A percentile compares a stretch with the other conserved stretches of the same genome.
Evolutionary conservation across 2,888 invertebrate species (phyloP).

Genomic region (Kryphioiulus occultus): DNA sequence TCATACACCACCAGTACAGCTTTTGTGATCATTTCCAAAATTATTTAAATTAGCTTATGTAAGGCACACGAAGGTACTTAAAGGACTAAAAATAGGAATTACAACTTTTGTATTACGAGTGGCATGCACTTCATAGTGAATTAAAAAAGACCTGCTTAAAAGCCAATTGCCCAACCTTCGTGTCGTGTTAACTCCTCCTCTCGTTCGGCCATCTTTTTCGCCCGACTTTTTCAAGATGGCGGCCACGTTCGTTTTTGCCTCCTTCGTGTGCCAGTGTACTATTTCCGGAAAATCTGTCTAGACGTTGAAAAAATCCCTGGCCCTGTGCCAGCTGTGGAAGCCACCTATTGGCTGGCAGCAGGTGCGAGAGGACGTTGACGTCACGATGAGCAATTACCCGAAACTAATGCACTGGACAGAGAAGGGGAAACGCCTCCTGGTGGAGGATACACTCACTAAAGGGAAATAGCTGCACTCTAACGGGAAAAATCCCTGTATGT

Average conservation of each 20-base stretch:
- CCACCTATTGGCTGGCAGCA: constrained; percentile 33
- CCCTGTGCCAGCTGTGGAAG: constrained; percentile 12
- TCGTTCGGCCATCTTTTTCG: not conserved
- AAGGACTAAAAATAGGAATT: not conserved
- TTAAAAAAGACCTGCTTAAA: not conserved
- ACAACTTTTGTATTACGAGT: not conserved
- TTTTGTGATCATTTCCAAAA: not conserved
- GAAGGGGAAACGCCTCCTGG: not conserved
- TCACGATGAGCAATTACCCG: not conserved
- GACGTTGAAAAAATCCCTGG: constrained; percentile 27
- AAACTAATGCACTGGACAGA: not conserved
- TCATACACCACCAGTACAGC: not conserved
- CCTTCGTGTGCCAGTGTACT: constrained; percentile 14
- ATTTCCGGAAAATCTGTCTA: not conserved
- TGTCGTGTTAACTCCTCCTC: not conserved
- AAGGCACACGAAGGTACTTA: not conserved
- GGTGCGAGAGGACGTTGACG: constrained; percentile 27
- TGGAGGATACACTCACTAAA: not conserved
- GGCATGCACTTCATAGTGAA: not conserved
- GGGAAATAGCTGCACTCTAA: not conserved
- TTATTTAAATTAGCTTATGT: not conserved
- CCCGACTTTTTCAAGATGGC: not conserved
- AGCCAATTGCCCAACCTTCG: not conserved
- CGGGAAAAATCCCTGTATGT: not conserved
- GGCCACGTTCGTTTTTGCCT: not conserved